A percentile compares a stretch with the other conserved stretches of the same genome.
phyloP scores from a whole-genome alignment of 2,888 invertebrate species.

The Gonocerus acuteangulatus region DNA sequence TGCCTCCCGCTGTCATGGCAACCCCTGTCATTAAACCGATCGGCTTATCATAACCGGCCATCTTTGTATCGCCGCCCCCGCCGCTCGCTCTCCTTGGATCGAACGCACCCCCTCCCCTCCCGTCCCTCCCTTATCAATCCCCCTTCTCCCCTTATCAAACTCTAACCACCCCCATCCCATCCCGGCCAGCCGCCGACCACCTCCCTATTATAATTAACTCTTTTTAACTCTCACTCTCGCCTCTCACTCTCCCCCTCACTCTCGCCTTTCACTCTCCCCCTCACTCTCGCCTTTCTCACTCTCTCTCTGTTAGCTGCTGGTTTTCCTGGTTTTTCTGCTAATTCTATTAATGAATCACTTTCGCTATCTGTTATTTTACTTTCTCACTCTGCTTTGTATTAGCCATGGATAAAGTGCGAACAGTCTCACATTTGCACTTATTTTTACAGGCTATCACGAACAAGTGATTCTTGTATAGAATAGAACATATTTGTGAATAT shows the following conservation, averaged over 20 bases:
- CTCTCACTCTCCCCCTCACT: not conserved
- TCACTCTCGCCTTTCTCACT: not conserved
- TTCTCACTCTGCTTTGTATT: not conserved
- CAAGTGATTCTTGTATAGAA: too few relatives aligned
- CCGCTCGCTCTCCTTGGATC: constrained; percentile 19
- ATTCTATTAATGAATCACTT: not conserved
- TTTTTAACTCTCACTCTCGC: not conserved
- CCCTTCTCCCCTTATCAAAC: too few relatives aligned
- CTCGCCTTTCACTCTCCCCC: too few relatives aligned
- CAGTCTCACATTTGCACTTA: too few relatives aligned
- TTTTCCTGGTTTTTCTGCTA: not conserved
- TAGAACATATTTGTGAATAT: too few relatives aligned
- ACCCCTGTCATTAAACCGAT: constrained; percentile 51
- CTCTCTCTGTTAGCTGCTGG: not conserved
- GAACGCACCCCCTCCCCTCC: not conserved
- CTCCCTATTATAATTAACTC: not conserved
- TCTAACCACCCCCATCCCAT: too few relatives aligned
- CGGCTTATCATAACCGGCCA: constrained; percentile 52
- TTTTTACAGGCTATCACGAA: too few relatives aligned
- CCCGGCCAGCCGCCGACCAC: not conserved
- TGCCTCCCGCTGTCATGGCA: constrained; percentile 46
- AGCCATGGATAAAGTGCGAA: too few relatives aligned
- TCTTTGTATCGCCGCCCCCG: constrained; percentile 39
- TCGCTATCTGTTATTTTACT: not conserved
- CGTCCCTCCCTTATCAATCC: not conserved